Base-by-base conservation (phyloP, 2,888 invertebrate species). In the Oxystoma pomonae region DNA sequence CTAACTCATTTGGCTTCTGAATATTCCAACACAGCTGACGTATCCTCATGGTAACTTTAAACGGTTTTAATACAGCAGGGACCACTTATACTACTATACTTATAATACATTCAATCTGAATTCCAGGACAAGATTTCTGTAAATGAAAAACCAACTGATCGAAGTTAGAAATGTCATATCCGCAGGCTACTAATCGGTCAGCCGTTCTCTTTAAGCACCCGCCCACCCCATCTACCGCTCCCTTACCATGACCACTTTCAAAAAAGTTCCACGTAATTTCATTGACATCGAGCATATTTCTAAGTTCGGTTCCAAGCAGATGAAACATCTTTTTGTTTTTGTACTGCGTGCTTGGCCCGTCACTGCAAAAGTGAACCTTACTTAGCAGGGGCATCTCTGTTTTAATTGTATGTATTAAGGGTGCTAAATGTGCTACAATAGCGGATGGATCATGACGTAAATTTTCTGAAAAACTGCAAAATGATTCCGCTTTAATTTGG, bases 301-400 rank as follows among this genome's bases (percentile, higher is more conserved):
- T 20, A 49, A 61, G 21, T 18, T 63, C 55, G 12, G 59, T 55
- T 9, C 18, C 21, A 9, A 60, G 18, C 2, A 63, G 16, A 35
- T 59, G 59, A 61, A 66, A 66, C 62, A 66, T 65, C 12, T 20
- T 65, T 57, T 60, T 66, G 18, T 65, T 66, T 57, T 58, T 57
- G 50, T 66, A 66, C 52, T 66, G 66, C 7, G 62, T 64, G 20
- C n/a, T 22, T 1, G 64, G 66, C 1, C 64, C 61, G 49, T 65
- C 61, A 20, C 59, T 64, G 19, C 60, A 20, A 60, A 65, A 56
- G 52, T 66, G 57, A 2, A 35, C 58, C 5, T 60, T 56, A n/a
- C n/a, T 22, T 62, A 62, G 16, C 16, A 16, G 16, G 3, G 55
- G 18, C n/a, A 22, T 21, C 18, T 17, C 17, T 52, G 60, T 55